These are phyloP conservation scores for Ursus arctos DNA, from an alignment of 2,113 vertebrate genomes.

Conservation along the genomic window DNA sequence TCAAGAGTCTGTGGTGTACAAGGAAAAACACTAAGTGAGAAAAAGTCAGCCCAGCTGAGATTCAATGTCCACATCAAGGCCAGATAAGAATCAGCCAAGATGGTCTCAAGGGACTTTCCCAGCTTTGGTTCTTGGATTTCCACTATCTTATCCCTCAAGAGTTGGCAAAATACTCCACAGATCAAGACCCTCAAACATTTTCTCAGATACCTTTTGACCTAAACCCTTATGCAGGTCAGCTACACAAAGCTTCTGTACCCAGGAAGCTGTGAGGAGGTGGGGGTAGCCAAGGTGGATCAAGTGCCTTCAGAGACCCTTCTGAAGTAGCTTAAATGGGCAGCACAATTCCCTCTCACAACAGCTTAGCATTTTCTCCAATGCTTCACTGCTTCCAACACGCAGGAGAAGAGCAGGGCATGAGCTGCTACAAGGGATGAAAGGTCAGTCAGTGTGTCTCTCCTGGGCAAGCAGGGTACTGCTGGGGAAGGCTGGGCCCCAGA, in stretches of 20 bases:
- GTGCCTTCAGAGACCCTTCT: not conserved
- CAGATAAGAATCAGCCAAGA: not conserved
- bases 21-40: not conserved
- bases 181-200: conserved; percentile 35
- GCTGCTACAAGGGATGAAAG: conserved; percentile 3
- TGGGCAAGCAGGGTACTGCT: not conserved
- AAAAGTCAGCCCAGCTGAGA: not conserved
- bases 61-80: conserved; percentile 26
- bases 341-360: conserved; percentile 39
- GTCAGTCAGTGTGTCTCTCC: not conserved
- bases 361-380: conserved; percentile 39
- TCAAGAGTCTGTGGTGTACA: not conserved
- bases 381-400: conserved; percentile 44
- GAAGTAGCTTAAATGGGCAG: conserved; percentile 37
- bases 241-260: not conserved
- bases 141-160: conserved; percentile 10
- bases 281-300: not conserved
- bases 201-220: not conserved
- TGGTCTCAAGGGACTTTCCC: not conserved
- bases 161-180: not conserved
- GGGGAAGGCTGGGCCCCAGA: not conserved
- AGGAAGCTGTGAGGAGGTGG: conserved; percentile 2
- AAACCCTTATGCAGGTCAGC: not conserved
- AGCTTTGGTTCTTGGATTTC: conserved; percentile 35
- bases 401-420: not conserved